Evolutionary conservation across 2,888 invertebrate species (phyloP).

Genomic region (Neria commutata): DNA sequence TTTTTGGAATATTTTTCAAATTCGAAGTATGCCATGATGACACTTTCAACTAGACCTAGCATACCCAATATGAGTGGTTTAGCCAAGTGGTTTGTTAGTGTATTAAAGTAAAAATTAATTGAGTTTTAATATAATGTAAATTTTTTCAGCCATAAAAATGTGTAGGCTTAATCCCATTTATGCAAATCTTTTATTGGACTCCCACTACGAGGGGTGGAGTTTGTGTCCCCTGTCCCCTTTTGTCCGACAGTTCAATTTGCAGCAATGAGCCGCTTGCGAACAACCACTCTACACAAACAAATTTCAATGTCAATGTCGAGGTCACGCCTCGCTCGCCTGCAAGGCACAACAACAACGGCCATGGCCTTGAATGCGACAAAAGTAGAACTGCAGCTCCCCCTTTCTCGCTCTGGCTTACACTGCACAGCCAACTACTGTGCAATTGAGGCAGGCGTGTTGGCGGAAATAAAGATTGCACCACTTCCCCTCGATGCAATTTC

Average conservation of each 20-base stretch:
- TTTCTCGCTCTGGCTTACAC: slow-evolving; percentile 7
- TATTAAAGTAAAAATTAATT: too few relatives aligned
- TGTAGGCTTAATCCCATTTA: too few relatives aligned
- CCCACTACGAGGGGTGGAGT: slow-evolving; percentile 9
- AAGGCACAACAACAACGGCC: slow-evolving; percentile 41
- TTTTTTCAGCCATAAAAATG: too few relatives aligned
- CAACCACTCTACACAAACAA: slow-evolving; percentile 38
- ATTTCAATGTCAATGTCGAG: slow-evolving; percentile 48
- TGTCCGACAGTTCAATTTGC: not conserved
- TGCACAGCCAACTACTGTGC: not conserved
- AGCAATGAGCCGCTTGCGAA: slow-evolving; percentile 14
- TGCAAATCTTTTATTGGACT: not conserved
- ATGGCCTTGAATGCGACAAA: slow-evolving; percentile 6
- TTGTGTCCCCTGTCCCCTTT: not conserved
- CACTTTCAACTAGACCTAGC: too few relatives aligned
- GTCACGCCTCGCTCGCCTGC: slow-evolving; percentile 46
- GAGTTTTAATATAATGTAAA: too few relatives aligned
- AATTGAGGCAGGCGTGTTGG: slow-evolving; percentile 13
- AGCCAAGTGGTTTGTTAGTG: too few relatives aligned
- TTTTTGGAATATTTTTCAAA: too few relatives aligned
- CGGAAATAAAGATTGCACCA: not conserved
- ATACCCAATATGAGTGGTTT: too few relatives aligned
- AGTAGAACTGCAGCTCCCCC: slow-evolving; percentile 37
- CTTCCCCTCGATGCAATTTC: slow-evolving; percentile 25
- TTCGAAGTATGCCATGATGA: too few relatives aligned